Percentiles rank a stretch among this genome's conserved stretches.
Evolutionary conservation across 2,888 invertebrate genomes (phyloP).

Genomic region (Nasonovia ribisnigri): DNA sequence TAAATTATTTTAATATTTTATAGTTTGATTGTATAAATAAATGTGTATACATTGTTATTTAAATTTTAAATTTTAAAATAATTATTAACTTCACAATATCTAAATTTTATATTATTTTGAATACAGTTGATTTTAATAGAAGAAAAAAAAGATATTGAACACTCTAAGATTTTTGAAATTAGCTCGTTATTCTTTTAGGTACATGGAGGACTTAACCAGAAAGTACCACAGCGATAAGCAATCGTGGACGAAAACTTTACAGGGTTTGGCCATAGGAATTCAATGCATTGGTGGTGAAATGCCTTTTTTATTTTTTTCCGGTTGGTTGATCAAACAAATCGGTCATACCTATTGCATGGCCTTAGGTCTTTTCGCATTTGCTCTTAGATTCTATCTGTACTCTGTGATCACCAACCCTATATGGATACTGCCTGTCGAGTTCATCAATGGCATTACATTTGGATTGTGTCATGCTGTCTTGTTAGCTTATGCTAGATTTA

Average conservation of each 20-base stretch:
- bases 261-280: slow-evolving; percentile 82
- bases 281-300: slow-evolving; percentile 86
- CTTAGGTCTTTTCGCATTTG: slow-evolving; percentile 83
- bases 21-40: background rate
- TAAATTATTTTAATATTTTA: background rate
- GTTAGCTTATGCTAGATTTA: slow-evolving; percentile 87
- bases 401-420: slow-evolving; percentile 85
- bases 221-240: slow-evolving; percentile 70
- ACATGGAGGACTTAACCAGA: slow-evolving; percentile 77
- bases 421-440: slow-evolving; percentile 87
- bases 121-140: background rate
- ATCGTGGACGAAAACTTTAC: slow-evolving; percentile 78
- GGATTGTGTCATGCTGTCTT: slow-evolving; percentile 90
- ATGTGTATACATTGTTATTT: background rate
- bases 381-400: slow-evolving; percentile 84
- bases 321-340: slow-evolving; percentile 81
- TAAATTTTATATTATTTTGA: background rate
- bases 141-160: background rate
- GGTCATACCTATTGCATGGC: slow-evolving; percentile 89
- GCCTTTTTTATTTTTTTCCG: slow-evolving; percentile 88
- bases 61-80: too few species aligned
- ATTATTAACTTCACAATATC: background rate
- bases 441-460: slow-evolving; percentile 88
- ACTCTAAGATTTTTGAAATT: background rate
- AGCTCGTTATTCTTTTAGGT: slow-evolving; percentile 69